A percentile compares a stretch with the other conserved stretches of the same genome.
Evolutionary conservation across 2,797 vertebrate genomes (phyloP).

Genomic region (Mico argentatus): DNA sequence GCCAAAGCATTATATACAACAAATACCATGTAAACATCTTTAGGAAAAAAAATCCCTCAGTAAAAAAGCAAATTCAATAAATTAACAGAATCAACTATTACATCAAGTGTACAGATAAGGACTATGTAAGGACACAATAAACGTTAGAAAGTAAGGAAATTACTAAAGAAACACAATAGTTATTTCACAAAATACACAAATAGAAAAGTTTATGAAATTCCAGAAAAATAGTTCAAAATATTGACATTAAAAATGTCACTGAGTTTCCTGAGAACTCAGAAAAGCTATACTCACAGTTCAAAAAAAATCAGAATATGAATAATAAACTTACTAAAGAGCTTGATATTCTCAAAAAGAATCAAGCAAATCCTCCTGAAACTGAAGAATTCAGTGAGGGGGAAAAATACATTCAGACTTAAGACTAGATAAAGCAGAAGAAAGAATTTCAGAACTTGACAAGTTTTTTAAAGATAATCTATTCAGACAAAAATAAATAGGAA

Average conservation of each 20-base stretch:
- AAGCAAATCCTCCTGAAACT: neutral
- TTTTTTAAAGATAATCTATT: neutral
- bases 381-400: neutral
- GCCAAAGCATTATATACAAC: neutral
- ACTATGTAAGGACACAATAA: neutral
- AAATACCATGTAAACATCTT: neutral
- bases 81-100: neutral
- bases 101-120: neutral
- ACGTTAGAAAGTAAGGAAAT: neutral
- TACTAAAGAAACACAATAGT: neutral
- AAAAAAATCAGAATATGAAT: neutral
- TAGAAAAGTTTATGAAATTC: neutral
- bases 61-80: neutral
- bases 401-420: neutral
- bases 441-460: neutral
- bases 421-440: neutral
- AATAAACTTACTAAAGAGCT: neutral
- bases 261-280: neutral
- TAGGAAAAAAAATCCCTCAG: neutral
- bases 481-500: neutral
- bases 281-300: neutral
- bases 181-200: neutral
- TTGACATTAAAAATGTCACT: neutral
- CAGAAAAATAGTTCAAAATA: neutral
- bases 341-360: neutral